These are phyloP conservation scores for Centropus unirufus DNA, from an alignment of 2,113 vertebrate genomes.

Conservation along the genomic window DNA sequence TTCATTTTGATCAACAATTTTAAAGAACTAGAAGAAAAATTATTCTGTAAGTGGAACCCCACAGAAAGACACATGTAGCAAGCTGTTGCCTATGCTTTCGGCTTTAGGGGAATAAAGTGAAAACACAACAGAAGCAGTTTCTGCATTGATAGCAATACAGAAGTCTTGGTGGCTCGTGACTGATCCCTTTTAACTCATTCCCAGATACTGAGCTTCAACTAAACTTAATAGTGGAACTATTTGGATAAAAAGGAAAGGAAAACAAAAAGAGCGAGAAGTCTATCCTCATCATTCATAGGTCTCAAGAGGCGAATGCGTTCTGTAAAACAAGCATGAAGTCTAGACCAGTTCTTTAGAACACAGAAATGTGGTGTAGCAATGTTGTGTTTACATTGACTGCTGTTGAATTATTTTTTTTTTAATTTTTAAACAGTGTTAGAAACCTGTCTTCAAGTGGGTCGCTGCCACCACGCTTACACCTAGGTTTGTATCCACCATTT, in stretches of 20 bases:
- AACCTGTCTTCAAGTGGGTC: conserved; percentile 27
- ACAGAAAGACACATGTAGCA: neutral
- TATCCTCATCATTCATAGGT: neutral
- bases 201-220: neutral
- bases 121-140: neutral
- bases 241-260: neutral
- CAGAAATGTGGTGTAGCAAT: neutral
- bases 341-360: neutral
- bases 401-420: neutral
- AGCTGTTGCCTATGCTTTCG: neutral
- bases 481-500: conserved; percentile 11
- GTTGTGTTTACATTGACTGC: neutral
- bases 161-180: neutral
- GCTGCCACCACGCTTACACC: conserved; percentile 33
- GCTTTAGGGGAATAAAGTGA: neutral
- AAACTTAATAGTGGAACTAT: neutral
- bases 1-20: neutral
- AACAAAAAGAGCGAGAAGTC: neutral
- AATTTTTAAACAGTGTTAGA: neutral
- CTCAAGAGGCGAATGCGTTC: neutral
- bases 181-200: neutral
- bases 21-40: neutral
- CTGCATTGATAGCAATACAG: neutral
- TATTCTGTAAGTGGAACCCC: neutral
- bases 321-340: neutral